phyloP scores from a whole-genome alignment of 2,888 invertebrate genomes.

The Gastrophysa polygoni region DNA sequence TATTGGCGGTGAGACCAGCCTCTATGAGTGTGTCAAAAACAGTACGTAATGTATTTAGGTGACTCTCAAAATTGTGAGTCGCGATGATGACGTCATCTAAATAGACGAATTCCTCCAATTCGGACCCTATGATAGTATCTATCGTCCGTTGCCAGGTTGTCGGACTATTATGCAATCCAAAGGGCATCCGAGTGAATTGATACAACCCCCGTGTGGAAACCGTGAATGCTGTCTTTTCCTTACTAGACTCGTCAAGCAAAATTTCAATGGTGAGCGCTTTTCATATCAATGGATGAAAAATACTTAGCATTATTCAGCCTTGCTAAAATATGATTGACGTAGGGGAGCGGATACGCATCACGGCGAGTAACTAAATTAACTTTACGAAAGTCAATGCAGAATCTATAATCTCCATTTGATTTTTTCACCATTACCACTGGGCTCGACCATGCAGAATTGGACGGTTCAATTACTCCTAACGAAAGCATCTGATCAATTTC shows the following conservation, averaged over 20 bases:
- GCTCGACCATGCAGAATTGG: constrained; percentile 45
- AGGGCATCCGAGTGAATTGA: constrained; percentile 8
- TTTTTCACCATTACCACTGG: constrained; percentile 45
- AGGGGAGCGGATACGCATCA: constrained; percentile 15
- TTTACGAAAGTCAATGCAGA: constrained; percentile 37
- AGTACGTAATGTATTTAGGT: background rate
- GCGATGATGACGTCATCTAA: constrained; percentile 35
- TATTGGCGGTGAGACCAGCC: background rate
- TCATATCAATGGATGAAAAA: constrained; percentile 8
- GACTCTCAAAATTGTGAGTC: constrained; percentile 25
- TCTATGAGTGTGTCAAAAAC: background rate
- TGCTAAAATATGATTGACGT: constrained; percentile 21
- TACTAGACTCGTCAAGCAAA: too few relatives aligned
- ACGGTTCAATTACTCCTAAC: constrained; percentile 28
- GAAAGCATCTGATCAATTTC: constrained; percentile 38
- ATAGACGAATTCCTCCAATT: constrained; percentile 19
- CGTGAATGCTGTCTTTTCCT: constrained; percentile 13
- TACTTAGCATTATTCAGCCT: background rate
- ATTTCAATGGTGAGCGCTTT: too few relatives aligned
- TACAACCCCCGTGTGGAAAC: constrained; percentile 4
- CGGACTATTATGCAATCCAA: constrained; percentile 8
- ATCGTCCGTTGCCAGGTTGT: background rate
- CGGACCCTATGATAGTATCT: constrained; percentile 4
- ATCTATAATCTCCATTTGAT: constrained; percentile 32
- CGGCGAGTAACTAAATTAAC: constrained; percentile 31